Evolutionary conservation across 2,797 vertebrate genomes (phyloP).

Genomic region (Strix occidentalis): DNA sequence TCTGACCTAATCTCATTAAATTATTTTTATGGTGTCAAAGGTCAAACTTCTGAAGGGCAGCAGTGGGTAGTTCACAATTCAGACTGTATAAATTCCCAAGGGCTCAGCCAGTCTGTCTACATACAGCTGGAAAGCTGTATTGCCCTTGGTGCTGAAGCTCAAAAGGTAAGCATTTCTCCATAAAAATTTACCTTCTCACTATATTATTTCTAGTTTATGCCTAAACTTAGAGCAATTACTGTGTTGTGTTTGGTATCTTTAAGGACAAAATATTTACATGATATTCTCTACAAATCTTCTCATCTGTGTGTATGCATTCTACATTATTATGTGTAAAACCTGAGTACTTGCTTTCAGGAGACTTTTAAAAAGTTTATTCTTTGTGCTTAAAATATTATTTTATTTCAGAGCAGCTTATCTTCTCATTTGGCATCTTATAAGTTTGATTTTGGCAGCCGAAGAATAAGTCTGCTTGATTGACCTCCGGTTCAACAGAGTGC

Average conservation of each 20-base stretch:
- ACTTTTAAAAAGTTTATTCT: not conserved
- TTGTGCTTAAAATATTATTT: not conserved
- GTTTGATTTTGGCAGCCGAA: not conserved
- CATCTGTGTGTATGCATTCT: not conserved
- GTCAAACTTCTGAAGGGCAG: constrained; percentile 15
- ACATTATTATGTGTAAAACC: not conserved
- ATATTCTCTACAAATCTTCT: not conserved
- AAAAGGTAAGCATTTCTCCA: constrained; percentile 25
- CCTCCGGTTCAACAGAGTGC: not conserved
- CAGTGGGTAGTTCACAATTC: not conserved
- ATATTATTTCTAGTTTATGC: not conserved
- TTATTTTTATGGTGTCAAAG: constrained; percentile 27
- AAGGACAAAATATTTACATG: not conserved
- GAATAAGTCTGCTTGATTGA: not conserved
- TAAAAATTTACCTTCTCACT: not conserved
- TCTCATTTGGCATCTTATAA: not conserved
- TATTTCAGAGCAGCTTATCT: not conserved
- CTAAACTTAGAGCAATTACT: not conserved
- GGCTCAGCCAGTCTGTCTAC: not conserved
- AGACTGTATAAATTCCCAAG: constrained; percentile 33
- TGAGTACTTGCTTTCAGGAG: not conserved
- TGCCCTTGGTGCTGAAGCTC: constrained; percentile 8
- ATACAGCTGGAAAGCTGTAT: constrained; percentile 41
- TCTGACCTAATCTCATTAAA: not conserved
- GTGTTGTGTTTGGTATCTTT: not conserved